Percentiles rank a stretch among this genome's conserved stretches.
phyloP scores from a whole-genome alignment of 1,140 invertebrate species.

The Hycleus cichorii region DNA sequence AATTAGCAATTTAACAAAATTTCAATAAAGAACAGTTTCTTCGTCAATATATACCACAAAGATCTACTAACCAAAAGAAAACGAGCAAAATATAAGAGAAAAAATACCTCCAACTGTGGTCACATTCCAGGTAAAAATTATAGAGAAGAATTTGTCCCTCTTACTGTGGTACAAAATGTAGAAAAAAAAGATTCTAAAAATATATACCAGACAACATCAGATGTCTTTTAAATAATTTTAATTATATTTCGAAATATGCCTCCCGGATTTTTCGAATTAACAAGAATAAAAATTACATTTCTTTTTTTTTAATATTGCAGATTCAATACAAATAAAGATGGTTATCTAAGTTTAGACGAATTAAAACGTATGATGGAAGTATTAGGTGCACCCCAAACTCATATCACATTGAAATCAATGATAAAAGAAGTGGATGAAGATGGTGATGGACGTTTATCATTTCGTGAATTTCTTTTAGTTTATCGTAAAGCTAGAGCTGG shows the following conservation, averaged over 20 bases:
- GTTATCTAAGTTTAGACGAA: conserved; percentile 79
- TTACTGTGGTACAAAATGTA: background rate
- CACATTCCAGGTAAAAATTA: background rate
- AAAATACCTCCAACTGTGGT: background rate
- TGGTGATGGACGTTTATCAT: conserved; percentile 79
- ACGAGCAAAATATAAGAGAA: too few species aligned
- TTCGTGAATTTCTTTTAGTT: conserved; percentile 85
- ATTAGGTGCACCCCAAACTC: conserved; percentile 89
- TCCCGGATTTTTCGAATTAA: too few species aligned
- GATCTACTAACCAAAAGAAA: too few species aligned
- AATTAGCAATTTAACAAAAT: too few species aligned
- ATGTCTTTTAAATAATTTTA: too few species aligned
- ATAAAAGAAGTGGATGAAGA: conserved; percentile 92
- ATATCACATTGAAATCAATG: conserved; percentile 89
- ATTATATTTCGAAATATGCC: too few species aligned
- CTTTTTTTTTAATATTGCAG: conserved; percentile 48
- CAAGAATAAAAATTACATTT: too few species aligned
- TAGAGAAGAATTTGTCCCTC: background rate
- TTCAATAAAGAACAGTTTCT: too few species aligned
- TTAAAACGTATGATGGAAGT: conserved; percentile 95
- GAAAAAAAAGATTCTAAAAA: background rate
- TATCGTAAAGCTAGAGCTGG: conserved; percentile 82
- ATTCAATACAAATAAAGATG: conserved; percentile 82
- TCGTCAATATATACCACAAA: too few species aligned
- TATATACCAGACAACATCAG: too few species aligned